phyloP scores from a whole-genome alignment of 2,113 vertebrate genomes.

The Saguinus imperator region DNA sequence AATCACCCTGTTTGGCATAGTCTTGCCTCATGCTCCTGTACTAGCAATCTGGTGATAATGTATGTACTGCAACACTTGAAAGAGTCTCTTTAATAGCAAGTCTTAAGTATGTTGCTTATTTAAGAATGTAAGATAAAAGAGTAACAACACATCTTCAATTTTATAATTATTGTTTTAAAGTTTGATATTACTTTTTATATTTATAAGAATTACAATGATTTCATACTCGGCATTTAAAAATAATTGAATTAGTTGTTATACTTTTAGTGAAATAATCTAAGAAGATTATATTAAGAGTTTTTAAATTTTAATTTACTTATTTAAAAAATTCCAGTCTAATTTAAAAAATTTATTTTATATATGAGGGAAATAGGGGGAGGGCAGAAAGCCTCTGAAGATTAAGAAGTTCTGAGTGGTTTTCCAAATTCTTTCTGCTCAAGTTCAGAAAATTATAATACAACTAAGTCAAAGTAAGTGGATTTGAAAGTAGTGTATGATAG shows the following conservation, averaged over 20 bases:
- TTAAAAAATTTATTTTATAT: not conserved
- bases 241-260: not conserved
- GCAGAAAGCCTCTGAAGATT: not conserved
- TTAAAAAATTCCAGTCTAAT: not conserved
- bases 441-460: slow-evolving; percentile 10
- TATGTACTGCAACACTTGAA: not conserved
- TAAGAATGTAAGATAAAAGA: not conserved
- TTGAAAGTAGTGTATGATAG: not conserved
- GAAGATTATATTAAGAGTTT: not conserved
- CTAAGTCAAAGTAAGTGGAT: not conserved
- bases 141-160: not conserved
- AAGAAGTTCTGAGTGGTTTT: not conserved
- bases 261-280: not conserved
- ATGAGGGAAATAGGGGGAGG: not conserved
- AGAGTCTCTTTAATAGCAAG: not conserved
- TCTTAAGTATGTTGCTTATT: not conserved
- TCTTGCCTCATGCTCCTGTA: not conserved
- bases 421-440: not conserved
- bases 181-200: not conserved
- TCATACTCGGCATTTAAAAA: slow-evolving; percentile 26
- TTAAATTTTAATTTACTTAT: not conserved
- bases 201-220: not conserved
- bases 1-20: not conserved
- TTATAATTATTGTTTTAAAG: slow-evolving; percentile 19
- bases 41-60: not conserved